Evolutionary conservation across 2,113 vertebrate genomes (phyloP).

Genomic region (Pseudopodoces humilis): DNA sequence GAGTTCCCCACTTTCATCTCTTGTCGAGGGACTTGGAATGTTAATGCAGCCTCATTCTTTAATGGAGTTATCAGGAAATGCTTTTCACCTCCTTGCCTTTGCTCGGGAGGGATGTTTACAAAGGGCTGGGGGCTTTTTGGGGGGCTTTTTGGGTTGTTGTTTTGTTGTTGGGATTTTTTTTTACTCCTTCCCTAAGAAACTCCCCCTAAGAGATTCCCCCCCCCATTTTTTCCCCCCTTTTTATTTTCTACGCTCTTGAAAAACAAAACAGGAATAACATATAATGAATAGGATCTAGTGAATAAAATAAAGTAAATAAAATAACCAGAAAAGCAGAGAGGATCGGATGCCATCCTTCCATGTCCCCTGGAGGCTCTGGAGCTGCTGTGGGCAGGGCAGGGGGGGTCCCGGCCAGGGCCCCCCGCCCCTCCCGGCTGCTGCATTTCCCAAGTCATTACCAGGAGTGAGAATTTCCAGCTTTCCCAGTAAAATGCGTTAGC

Average conservation of each 20-base stretch:
- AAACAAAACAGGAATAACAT: background rate
- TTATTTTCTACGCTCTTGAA: background rate
- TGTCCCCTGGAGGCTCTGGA: background rate
- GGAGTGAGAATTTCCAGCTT: constrained; percentile 79
- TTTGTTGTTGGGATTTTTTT: background rate
- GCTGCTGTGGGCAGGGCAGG: background rate
- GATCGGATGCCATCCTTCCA: background rate
- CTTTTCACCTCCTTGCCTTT: constrained; percentile 67
- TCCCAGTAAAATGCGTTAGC: constrained; percentile 74
- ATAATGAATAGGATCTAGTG: background rate
- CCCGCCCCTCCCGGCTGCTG: background rate
- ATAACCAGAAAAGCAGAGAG: background rate
- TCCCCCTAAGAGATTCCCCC: background rate
- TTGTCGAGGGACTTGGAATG: constrained; percentile 73
- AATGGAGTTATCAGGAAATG: constrained; percentile 82
- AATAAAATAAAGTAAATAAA: background rate
- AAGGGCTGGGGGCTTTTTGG: constrained; percentile 30
- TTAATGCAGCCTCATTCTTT: constrained; percentile 73
- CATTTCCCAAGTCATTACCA: constrained; percentile 81
- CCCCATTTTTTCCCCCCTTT: background rate
- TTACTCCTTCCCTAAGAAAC: background rate
- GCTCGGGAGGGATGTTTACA: constrained; percentile 63
- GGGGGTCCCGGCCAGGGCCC: background rate
- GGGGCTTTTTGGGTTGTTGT: background rate
- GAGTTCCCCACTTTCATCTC: constrained; percentile 70